Percentiles rank a stretch among this genome's conserved stretches.
These are phyloP conservation scores for Centruroides vittatus DNA, from an alignment of 1,140 invertebrate species.

Conservation along the genomic window DNA sequence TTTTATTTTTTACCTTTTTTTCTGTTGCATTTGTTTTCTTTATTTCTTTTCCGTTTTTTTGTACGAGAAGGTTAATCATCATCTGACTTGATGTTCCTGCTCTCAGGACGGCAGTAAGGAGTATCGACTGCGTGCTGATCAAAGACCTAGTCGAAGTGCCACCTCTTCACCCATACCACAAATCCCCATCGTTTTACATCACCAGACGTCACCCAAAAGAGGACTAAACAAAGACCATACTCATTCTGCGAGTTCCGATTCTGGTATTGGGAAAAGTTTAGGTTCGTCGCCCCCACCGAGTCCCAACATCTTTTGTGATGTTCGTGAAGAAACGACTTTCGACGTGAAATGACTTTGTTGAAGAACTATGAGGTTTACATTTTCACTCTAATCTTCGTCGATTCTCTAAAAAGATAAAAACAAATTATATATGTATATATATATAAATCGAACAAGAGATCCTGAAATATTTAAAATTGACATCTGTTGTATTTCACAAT, in stretches of 20 bases:
- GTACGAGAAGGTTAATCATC: no score
- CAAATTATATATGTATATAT: no score
- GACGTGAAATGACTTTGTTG: constrained; percentile 1
- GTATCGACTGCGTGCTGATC: background rate
- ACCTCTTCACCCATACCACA: constrained; percentile 14
- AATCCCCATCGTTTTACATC: constrained; percentile 7
- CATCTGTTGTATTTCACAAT: background rate
- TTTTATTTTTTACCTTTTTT: background rate
- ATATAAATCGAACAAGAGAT: no score
- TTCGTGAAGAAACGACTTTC: constrained; percentile 1
- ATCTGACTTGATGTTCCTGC: background rate
- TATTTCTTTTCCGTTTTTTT: no score
- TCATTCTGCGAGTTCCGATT: constrained; percentile 21
- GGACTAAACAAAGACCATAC: constrained; percentile 17
- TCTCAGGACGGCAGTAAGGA: background rate
- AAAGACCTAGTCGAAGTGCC: constrained; percentile 12
- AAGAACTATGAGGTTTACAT: background rate
- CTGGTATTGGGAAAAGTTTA: constrained; percentile 20
- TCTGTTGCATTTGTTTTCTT: background rate
- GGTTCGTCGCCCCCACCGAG: constrained; percentile 19
- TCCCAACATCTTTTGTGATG: constrained; percentile 14
- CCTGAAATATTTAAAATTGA: no score
- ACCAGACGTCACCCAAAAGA: constrained; percentile 7
- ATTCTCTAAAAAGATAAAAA: no score
- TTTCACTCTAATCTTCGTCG: no score